These are phyloP conservation scores for Xenus cinereus DNA, from an alignment of 2,113 vertebrate genomes.

Conservation along the genomic window DNA sequence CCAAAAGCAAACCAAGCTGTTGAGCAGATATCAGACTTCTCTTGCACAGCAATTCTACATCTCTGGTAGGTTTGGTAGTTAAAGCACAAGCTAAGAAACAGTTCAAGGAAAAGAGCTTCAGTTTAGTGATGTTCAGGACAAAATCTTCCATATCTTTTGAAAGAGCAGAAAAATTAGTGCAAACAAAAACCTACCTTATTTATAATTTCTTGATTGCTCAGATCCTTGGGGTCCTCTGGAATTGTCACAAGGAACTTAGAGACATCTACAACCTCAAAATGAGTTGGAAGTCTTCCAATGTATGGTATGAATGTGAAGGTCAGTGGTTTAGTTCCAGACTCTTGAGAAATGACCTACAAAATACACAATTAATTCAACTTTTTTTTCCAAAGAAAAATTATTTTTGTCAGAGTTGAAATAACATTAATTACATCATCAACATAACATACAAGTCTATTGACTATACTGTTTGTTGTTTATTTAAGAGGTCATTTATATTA, in stretches of 20 bases:
- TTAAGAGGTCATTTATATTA: not conserved
- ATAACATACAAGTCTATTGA: not conserved
- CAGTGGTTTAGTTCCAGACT: conserved; percentile 71
- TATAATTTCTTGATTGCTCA: conserved; percentile 49
- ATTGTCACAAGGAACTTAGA: conserved; percentile 70
- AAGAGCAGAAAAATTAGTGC: not conserved
- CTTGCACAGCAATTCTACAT: not conserved
- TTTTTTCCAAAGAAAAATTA: not conserved
- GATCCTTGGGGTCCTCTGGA: conserved; percentile 62
- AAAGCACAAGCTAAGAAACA: not conserved
- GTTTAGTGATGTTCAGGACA: not conserved
- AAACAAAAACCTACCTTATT: conserved; percentile 69
- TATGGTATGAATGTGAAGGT: conserved; percentile 86
- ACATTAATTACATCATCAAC: not conserved
- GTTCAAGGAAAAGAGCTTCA: not conserved
- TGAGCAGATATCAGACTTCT: not conserved
- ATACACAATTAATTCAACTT: conserved; percentile 22
- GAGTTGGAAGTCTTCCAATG: conserved; percentile 80
- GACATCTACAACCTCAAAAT: conserved; percentile 71
- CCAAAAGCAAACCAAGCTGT: not conserved
- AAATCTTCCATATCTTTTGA: not conserved
- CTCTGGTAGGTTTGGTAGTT: not conserved
- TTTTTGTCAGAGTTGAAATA: not conserved
- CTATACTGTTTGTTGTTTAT: not conserved
- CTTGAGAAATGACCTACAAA: conserved; percentile 70